These are phyloP conservation scores for Lysandra coridon DNA, from an alignment of 2,888 invertebrate genomes.

Conservation along the genomic window DNA sequence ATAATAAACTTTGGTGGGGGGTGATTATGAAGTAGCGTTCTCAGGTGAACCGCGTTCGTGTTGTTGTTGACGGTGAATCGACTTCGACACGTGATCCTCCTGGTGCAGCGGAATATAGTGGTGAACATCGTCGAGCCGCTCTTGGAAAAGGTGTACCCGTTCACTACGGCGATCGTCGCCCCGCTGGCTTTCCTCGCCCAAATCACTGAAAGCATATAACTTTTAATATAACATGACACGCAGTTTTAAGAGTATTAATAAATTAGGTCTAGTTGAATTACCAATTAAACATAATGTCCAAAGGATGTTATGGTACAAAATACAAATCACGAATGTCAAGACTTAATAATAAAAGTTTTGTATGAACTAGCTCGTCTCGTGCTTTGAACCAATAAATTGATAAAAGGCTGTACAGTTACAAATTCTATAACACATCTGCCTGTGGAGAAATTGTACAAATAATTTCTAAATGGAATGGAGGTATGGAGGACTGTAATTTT, in stretches of 20 bases:
- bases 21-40: conserved; percentile 66
- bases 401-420: no score
- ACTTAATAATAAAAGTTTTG: no score
- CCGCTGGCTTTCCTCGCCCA: conserved; percentile 19
- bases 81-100: conserved; percentile 41
- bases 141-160: conserved; percentile 24
- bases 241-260: not conserved
- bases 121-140: conserved; percentile 8
- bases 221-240: not conserved
- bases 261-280: not conserved
- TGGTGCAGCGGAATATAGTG: conserved; percentile 37
- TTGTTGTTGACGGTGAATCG: conserved; percentile 43
- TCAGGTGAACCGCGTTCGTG: conserved; percentile 38
- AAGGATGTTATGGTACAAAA: not conserved
- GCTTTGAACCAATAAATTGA: no score
- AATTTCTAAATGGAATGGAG: no score
- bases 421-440: no score
- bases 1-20: conserved; percentile 39
- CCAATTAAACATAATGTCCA: not conserved
- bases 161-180: not conserved
- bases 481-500: no score
- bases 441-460: no score
- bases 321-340: not conserved
- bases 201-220: conserved; percentile 1
- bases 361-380: no score